Base-by-base conservation (phyloP, 2,888 invertebrate species). In the Amblyteles armatorius region DNA sequence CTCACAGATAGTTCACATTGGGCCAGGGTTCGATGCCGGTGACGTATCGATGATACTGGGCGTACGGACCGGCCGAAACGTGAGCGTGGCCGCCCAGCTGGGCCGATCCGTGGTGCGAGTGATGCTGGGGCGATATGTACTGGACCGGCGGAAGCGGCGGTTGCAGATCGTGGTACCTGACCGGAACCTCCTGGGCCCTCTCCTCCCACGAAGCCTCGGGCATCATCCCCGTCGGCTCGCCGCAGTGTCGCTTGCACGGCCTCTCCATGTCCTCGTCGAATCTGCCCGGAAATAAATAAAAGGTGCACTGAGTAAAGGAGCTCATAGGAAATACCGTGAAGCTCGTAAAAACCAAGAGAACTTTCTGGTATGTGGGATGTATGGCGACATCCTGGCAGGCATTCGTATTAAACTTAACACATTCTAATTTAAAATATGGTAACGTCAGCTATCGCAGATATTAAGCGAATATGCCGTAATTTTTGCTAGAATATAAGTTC, bases 21-120 rank as follows among this genome's bases (percentile, higher is more conserved):
- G 88, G 63, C 92, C 93, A 93, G 40, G 90, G 83, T 44, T 93
- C 93, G 83, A 92, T 91, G 22, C 91, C 90, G 65, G 93, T 88
- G 67, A 93, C 88, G 72, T 91, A 94, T 93, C 95, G 93, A 57
- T 93, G 93, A 82, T 93, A 92, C 86, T 95, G 95, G 36, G 91
- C 86, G 86, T 93, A 92, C 16, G 88, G 90, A 40, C 11, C 44
- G 29, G 89, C 78, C 78, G 83, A 68, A n/a, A 89, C 82, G 74
- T 89, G 91, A 3, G 90, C 86, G 36, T 94, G 92, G 36, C 82
- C 50, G 33, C 94, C 92, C 86, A 95, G 94, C 86, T 95, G 95
- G 13, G 44, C 44, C 50, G 95, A 90, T 85, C 94, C 94, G 85
- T 94, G 94, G 90, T 94, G 95, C 0, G 87, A 44, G 19, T 86